Conservation (phyloP, 2,113 vertebrate species). For the Paramisgurnus dabryanus region DNA sequence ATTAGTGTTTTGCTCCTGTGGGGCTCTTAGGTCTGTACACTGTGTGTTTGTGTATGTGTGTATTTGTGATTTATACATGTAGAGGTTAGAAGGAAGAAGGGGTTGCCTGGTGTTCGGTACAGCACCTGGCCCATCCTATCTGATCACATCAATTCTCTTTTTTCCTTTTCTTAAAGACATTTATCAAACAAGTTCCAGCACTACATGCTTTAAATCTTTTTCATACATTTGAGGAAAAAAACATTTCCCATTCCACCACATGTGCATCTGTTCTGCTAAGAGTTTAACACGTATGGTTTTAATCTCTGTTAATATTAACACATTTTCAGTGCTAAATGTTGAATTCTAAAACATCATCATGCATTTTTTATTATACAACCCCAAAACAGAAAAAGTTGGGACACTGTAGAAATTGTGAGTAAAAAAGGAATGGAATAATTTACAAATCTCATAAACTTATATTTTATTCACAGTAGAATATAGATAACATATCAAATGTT, state of each 20-base stretch:
- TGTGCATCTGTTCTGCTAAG: not conserved
- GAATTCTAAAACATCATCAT: too few species aligned
- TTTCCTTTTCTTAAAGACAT: constrained; percentile 30
- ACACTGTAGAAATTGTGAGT: too few species aligned
- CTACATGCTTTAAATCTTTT: constrained; percentile 21
- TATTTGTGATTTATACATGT: constrained; percentile 46
- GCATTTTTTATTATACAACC: too few species aligned
- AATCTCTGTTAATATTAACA: not conserved
- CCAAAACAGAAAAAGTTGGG: too few species aligned
- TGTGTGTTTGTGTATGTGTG: not conserved
- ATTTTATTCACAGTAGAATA: too few species aligned
- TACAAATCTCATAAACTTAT: too few species aligned
- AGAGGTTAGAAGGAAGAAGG: constrained; percentile 18
- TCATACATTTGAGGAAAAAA: not conserved
- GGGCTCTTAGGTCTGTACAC: not conserved
- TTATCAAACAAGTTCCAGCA: constrained; percentile 33
- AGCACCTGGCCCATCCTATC: constrained; percentile 34
- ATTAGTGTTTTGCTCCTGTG: constrained; percentile 24
- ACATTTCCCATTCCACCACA: not conserved
- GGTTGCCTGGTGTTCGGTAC: not conserved
- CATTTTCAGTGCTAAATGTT: too few species aligned
- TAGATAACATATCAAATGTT: too few species aligned
- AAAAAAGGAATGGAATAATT: too few species aligned
- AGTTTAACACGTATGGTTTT: not conserved
- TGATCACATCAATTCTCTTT: constrained; percentile 38